Base-by-base conservation (phyloP, 2,888 invertebrate species). In the Torymus aiolomorphi region DNA sequence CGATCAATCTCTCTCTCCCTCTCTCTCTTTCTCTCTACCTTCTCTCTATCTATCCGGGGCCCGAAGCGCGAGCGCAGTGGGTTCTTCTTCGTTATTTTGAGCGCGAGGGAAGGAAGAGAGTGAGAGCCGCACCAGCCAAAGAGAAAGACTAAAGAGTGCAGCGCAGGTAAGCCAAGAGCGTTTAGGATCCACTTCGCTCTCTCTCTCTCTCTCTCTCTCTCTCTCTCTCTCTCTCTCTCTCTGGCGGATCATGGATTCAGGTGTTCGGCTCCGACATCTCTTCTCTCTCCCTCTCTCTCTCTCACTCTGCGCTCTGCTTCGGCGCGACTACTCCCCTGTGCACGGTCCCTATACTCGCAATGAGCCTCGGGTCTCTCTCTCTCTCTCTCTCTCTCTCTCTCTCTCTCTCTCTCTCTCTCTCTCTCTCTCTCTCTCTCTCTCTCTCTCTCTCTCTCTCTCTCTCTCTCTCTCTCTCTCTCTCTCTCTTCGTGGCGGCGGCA, bases 1-100 rank as follows among this genome's bases (percentile, higher is more conserved):
- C 83, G 82, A 83, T 85, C 84, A 83, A 84, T 84, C 84, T 83
- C 78, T 77, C 49, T 71, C 73, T 75, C 80, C 77, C 71, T 52
- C 61, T 72, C 61, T 72, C 52, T 57, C 69, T 72, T 66, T 59
- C 74, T 80, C 80, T 80, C 72, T 80, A 75, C 42, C 69, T 63
- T 66, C 79, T 69, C 49, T 75, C 20, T 57, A 61, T 61, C 59
- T 67, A 66, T 49, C 49, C 62, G 57, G 69, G 51, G 51, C 59
- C 75, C 16, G 20, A 31, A 59, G 24, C 24, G 42, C 65, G 31
- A 31, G 31, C 31, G 31, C 31, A 31, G 31, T 31, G 31, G 31
- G 69, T 62, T 69, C 69, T 61, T 71, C 67, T 82, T 83, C 82
- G 78, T 84, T 83, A 82, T 83, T 83, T 78, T 75, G 78, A 78